Base-by-base conservation (phyloP, 2,888 invertebrate genomes). In the Caenorhabditis imperialis region DNA sequence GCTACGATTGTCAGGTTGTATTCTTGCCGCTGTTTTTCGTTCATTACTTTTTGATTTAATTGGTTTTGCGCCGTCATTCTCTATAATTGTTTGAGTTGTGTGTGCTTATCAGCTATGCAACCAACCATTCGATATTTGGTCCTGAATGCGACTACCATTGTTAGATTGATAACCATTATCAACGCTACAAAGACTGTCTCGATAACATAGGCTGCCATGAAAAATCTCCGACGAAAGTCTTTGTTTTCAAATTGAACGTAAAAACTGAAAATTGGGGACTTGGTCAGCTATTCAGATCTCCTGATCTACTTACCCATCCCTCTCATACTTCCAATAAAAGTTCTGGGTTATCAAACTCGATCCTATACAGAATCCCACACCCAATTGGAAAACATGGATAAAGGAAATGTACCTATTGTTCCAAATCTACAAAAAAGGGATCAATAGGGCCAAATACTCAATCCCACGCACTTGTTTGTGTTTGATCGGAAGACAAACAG, bases 11-110 rank as follows among this genome's bases (percentile, higher is more conserved):
- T 65, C 37, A 79, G 25, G 33, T 77, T 77, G 45, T 75, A 76
- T 50, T 79, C 79, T 44, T 79, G 79, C 22, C 79, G 53, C 51
- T 76, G 76, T 69, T 78, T 78, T 55, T 78, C 78, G 35, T 51
- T 78, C 30, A 75, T 45, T 25, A 75, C 65, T 44, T 75, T 78
- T 38, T 75, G 75, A 35, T 70, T 75, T 6, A 67, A 18, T 7
- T 69, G 54, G 40, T 60, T 38, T n/a, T 58, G 51, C 18, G 69
- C 33, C 44, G 70, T 55, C 44, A 60, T n/a, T 42, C 67, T 54
- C 74, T 73, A 48, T 22, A 65, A 27, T n/a, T n/a, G n/a, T n/a
- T n/a, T n/a, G n/a, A n/a, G n/a, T n/a, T n/a, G n/a, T n/a, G n/a
- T n/a, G n/a, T n/a, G n/a, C n/a, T n/a, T n/a, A n/a, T n/a, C n/a